Conservation (phyloP, 2,113 vertebrate species). For the Mobula birostris region DNA sequence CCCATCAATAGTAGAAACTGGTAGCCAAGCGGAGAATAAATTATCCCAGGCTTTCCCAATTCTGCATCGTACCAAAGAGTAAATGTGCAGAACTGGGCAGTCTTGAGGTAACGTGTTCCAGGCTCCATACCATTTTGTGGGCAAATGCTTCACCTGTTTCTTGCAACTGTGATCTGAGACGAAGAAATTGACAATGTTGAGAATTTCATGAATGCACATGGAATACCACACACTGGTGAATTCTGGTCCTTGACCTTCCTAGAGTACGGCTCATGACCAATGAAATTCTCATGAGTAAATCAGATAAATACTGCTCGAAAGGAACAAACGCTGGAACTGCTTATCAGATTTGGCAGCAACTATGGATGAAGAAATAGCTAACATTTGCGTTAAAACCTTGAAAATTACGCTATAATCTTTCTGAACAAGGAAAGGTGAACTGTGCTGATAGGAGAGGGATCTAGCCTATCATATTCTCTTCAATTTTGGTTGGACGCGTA, state of each 20-base stretch:
- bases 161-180: neutral
- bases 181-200: neutral
- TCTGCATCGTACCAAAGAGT: neutral
- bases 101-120: neutral
- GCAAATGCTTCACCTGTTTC: neutral
- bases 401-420: too few species aligned
- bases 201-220: neutral
- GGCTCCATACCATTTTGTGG: neutral
- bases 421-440: neutral
- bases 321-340: too few species aligned
- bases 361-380: too few species aligned
- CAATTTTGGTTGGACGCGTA: too few species aligned
- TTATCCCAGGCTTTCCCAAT: neutral
- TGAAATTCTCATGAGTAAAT: neutral
- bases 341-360: too few species aligned
- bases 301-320: neutral
- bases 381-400: too few species aligned
- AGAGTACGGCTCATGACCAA: neutral
- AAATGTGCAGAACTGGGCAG: too few species aligned
- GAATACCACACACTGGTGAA: neutral
- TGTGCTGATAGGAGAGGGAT: neutral
- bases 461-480: neutral
- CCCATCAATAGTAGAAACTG: neutral
- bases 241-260: neutral
- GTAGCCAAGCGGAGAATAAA: too few species aligned